Base-by-base conservation (phyloP, 2,888 invertebrate species). In the Noctua fimbriata region DNA sequence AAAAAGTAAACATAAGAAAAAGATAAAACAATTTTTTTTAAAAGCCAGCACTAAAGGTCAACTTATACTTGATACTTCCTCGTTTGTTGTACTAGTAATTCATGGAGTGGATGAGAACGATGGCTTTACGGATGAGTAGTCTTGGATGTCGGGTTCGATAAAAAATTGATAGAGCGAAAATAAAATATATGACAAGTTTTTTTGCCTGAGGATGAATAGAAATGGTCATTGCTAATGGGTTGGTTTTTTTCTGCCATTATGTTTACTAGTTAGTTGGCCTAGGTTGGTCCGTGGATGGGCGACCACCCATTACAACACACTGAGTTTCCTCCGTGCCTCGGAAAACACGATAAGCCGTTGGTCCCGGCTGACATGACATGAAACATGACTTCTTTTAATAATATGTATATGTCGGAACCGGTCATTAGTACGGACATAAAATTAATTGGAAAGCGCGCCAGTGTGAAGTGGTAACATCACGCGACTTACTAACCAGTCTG, bases 81-180 rank as follows among this genome's bases (percentile, higher is more conserved):
- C 18, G 3, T 60, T 14, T 60, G 28, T 60, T 60, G 9, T 18
- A 28, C 28, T 18, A 24, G 70, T 63, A 80, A 73, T 73, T 36
- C 63, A 83, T 79, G n/a, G 69, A 83, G 72, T 28, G 82, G 60
- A 83, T 78, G 47, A 72, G 72, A 74, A 52, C 36, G 36, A 84
- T 72, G 47, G 41, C 47, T 63, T 58, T 44, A 58, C 65, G 79
- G 52, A 69, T 72, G 71, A 63, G 24, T 44, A 58, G 6, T 28
- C 52, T 83, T 76, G 18, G 70, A 72, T 65, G 47, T 67, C n/a
- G 44, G 49, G 21, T 18, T 24, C 41, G 67, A 79, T 84, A 84
- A 71, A 76, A 73, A 73, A 73, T 73, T 63, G 63, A 28, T 41
- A 60, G 47, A 36, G 24, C 16, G 21, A 36, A 70, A 84, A 49